Evolutionary conservation across 2,797 vertebrate genomes (phyloP).

Genomic region (Coccyzus lansbergi): DNA sequence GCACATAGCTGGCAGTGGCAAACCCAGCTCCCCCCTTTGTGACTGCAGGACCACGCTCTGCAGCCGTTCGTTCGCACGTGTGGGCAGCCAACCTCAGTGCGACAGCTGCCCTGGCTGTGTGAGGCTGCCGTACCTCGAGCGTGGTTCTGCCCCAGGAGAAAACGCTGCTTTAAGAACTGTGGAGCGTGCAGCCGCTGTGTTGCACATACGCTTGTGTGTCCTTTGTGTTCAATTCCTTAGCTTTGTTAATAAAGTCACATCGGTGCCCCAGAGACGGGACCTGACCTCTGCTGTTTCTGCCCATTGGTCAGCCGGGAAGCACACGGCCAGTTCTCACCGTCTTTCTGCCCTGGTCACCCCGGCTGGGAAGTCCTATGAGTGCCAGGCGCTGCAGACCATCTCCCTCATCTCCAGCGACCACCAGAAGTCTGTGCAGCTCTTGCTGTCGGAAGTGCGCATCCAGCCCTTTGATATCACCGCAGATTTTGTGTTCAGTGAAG

Average conservation of each 20-base stretch:
- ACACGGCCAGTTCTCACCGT: constrained; percentile 88
- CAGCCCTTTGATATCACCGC: constrained; percentile 95
- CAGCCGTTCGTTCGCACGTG: rapidly evolving
- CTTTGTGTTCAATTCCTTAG: rapidly evolving
- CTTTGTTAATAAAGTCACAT: rapidly evolving
- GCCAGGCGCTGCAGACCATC: constrained; percentile 90
- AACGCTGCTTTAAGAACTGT: neutral
- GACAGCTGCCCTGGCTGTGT: neutral
- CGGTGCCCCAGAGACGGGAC: rapidly evolving
- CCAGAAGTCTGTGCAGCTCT: constrained; percentile 89
- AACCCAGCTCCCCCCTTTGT: neutral
- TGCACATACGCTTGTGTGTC: neutral
- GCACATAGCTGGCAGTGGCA: rapidly evolving
- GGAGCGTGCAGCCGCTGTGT: neutral
- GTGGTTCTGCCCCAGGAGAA: neutral
- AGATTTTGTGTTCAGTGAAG: constrained; percentile 96
- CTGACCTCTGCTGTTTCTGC: constrained; percentile 33
- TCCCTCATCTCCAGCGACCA: constrained; percentile 91
- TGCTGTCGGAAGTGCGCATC: constrained; percentile 90
- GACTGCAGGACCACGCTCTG: rapidly evolving
- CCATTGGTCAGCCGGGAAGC: constrained; percentile 85
- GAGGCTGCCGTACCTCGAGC: neutral
- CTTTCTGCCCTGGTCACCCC: constrained; percentile 93
- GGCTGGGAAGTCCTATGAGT: constrained; percentile 87
- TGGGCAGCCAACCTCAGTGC: rapidly evolving